Evolutionary conservation across 2,113 vertebrate genomes (phyloP).

Genomic region (Todiramphus chloris): DNA sequence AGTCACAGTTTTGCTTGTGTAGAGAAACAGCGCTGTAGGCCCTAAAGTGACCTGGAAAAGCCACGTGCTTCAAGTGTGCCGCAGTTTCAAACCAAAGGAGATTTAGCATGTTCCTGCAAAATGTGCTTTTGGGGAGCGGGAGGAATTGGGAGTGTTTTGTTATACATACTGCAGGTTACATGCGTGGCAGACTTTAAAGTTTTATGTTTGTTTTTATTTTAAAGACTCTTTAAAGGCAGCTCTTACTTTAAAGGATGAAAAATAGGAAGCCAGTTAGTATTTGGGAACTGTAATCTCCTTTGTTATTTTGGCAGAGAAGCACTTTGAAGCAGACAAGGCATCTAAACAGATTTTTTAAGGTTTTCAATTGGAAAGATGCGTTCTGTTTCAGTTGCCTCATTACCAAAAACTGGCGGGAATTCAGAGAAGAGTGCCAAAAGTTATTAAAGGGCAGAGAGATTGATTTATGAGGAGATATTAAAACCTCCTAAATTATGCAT

Average conservation of each 20-base stretch:
- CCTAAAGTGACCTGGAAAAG: background rate
- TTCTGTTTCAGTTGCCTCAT: background rate
- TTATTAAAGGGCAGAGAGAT: background rate
- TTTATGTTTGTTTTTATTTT: background rate
- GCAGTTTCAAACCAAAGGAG: background rate
- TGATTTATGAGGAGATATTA: background rate
- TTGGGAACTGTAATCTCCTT: background rate
- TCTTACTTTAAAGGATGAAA: background rate
- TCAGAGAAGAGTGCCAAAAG: constrained; percentile 12
- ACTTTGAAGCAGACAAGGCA: background rate
- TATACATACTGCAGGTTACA: background rate
- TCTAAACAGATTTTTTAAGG: background rate
- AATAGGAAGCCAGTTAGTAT: background rate
- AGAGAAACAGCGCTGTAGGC: background rate
- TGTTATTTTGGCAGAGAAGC: background rate
- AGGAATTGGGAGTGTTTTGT: background rate
- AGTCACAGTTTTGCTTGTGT: background rate
- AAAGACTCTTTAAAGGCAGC: background rate
- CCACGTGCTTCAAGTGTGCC: background rate
- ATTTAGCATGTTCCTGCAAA: background rate
- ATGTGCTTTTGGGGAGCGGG: background rate
- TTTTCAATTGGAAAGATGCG: background rate
- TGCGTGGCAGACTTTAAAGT: background rate
- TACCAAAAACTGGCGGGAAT: background rate
- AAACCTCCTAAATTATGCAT: background rate